Base-by-base conservation (phyloP, 2,888 invertebrate species). In the Ophraella communa region DNA sequence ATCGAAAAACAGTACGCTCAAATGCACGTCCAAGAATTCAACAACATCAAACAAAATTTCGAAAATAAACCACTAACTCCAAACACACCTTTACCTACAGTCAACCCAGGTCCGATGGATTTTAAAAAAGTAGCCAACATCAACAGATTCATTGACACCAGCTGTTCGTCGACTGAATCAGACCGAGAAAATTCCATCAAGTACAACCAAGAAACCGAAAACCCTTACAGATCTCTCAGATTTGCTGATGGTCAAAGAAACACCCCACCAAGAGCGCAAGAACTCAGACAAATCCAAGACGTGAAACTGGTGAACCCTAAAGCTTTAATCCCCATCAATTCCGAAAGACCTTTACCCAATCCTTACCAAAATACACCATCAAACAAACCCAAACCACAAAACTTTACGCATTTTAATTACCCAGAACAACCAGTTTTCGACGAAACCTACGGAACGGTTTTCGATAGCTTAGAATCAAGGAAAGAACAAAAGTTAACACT, bases 271-370 rank as follows among this genome's bases (percentile, higher is more conserved):
- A 68, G 79, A 55, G 76, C 78, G 11, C 76, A 75, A 65, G 80
- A 81, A 64, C 77, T 80, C 4, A 67, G 77, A 60, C 60, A 60
- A 10, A 42, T 21, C 11, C 78, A 77, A 69, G 78, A 78, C 51
- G 72, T 81, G 3, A 75, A 77, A 55, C 67, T 82, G 17, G 79
- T 82, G 5, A 81, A 80, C 72, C 81, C 83, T 0, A 82, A 81
- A 74, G 81, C 81, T 23, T 65, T 79, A 39, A 80, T 81, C 54
- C 82, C 81, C 1, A 80, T 81, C 17, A 81, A 78, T 70, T 78
- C 81, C 0, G 80, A 81, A 71, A 72, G 82, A 58, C 74, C 81
- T 3, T 65, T 81, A 20, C 82, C 82, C 10, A 81, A 81, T 73
- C 81, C 81, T 0, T 81, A 80, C 66, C 80, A 69, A 51, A 71